Percentiles rank a stretch among this genome's conserved stretches.
These are phyloP conservation scores for Microtus richardsoni DNA, from an alignment of 2,113 vertebrate genomes.

Conservation along the genomic window DNA sequence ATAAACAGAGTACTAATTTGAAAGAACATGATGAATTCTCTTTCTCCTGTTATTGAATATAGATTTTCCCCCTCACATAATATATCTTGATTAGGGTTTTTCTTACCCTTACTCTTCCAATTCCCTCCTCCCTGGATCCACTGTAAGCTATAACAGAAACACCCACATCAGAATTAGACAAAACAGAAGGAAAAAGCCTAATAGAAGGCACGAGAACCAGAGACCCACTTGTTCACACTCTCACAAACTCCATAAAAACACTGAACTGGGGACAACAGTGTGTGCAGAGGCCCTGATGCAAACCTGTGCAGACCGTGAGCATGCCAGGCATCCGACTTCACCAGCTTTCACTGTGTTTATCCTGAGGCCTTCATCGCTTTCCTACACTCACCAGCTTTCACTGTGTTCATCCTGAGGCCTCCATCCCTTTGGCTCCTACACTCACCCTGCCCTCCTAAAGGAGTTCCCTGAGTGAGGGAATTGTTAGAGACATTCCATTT, in stretches of 20 bases:
- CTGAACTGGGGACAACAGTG: not conserved
- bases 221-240: not conserved
- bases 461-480: not conserved
- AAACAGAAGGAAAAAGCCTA: not conserved
- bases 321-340: too few relatives aligned
- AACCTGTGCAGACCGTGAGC: not conserved
- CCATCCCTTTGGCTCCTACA: not conserved
- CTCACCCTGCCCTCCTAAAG: not conserved
- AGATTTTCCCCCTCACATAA: not conserved
- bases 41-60: not conserved
- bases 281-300: not conserved
- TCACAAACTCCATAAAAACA: not conserved
- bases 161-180: not conserved
- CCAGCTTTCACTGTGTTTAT: not conserved
- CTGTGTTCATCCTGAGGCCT: not conserved
- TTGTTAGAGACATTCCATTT: not conserved
- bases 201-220: not conserved
- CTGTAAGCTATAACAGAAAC: not conserved
- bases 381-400: not conserved
- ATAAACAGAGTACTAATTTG: not conserved
- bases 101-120: not conserved
- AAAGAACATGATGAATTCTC: not conserved
- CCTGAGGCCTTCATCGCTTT: not conserved
- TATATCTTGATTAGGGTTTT: not conserved
- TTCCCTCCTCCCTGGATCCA: not conserved